Conservation (phyloP, 2,113 vertebrate genomes). For the Amphiprion percula region DNA sequence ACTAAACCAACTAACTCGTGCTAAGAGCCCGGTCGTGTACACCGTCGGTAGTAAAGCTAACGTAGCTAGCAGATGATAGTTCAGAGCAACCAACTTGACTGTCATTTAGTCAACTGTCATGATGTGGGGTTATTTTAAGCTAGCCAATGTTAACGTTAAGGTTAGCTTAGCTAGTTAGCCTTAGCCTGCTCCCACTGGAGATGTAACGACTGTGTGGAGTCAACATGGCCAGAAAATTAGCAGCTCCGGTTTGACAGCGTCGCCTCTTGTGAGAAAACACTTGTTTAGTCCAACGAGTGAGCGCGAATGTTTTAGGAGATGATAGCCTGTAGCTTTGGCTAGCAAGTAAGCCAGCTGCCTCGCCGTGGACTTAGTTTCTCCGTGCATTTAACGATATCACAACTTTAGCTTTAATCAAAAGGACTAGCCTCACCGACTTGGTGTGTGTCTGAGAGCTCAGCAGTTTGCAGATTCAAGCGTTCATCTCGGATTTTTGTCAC, state of each 20-base stretch:
- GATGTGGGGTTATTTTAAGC: constrained; percentile 11
- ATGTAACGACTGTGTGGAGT: constrained; percentile 35
- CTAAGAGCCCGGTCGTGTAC: constrained; percentile 7
- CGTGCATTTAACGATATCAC: neutral
- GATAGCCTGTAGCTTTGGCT: constrained; percentile 10
- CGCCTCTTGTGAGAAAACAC: neutral
- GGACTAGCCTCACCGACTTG: constrained; percentile 17
- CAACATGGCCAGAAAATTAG: constrained; percentile 62
- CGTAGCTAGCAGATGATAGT: neutral
- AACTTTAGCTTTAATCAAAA: constrained; percentile 44
- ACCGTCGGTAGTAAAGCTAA: neutral
- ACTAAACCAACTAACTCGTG: constrained; percentile 72
- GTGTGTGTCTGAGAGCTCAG: constrained; percentile 1
- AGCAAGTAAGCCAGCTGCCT: constrained; percentile 35
- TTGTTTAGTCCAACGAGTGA: neutral
- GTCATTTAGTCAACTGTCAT: neutral
- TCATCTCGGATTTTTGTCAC: neutral
- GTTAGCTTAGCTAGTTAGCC: constrained; percentile 75
- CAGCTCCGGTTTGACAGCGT: constrained; percentile 14
- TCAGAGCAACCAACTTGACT: neutral
- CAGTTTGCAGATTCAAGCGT: neutral
- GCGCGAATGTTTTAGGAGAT: neutral
- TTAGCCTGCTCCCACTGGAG: constrained; percentile 55
- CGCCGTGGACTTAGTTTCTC: constrained; percentile 24
- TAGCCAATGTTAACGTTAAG: constrained; percentile 36